These are phyloP conservation scores for Champsocephalus esox DNA, from an alignment of 2,797 vertebrate species.

Conservation along the genomic window DNA sequence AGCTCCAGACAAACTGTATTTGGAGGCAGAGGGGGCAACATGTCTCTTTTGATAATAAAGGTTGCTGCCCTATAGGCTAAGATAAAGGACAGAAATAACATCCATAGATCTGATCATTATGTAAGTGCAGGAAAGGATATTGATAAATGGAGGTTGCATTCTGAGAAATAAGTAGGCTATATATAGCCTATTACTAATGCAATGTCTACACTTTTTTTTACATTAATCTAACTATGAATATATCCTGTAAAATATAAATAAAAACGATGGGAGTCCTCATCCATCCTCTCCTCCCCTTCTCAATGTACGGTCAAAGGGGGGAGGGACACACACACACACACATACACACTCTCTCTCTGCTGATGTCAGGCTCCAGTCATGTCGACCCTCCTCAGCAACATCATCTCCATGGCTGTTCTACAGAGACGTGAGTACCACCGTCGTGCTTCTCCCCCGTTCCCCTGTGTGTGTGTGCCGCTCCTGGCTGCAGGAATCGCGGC, in stretches of 20 bases:
- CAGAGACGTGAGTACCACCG: conserved; percentile 53
- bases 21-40: too few species aligned
- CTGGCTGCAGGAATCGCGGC: accelerated
- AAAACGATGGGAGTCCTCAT: not conserved
- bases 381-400: conserved; percentile 66
- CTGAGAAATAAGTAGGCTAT: too few species aligned
- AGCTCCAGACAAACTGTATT: too few species aligned
- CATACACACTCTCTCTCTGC: conserved; percentile 25
- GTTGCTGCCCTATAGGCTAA: not conserved
- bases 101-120: not conserved
- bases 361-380: conserved; percentile 67
- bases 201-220: too few species aligned
- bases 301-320: conserved; percentile 20
- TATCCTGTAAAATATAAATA: too few species aligned
- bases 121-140: not conserved
- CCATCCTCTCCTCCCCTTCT: conserved; percentile 14
- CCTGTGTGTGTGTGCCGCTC: not conserved
- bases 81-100: not conserved
- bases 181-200: too few species aligned
- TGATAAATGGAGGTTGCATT: not conserved
- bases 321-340: not conserved
- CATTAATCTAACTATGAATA: too few species aligned
- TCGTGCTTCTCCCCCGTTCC: not conserved
- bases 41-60: too few species aligned
- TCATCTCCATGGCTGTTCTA: conserved; percentile 33